phyloP scores from a whole-genome alignment of 2,888 invertebrate species.

The Selenia dentaria region DNA sequence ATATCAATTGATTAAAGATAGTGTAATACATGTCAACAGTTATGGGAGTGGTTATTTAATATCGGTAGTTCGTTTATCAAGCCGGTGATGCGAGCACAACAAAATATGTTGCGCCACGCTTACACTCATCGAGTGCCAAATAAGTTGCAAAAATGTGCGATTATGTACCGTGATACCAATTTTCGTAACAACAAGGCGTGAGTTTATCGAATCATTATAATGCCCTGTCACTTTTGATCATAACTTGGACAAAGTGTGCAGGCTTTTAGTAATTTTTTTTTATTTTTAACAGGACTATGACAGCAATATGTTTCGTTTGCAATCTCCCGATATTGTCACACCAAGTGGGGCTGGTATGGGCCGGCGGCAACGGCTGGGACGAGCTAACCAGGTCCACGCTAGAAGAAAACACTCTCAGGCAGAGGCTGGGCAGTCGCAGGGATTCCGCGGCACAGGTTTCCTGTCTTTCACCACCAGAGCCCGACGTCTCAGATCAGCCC shows the following conservation, averaged over 20 bases:
- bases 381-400: conserved; percentile 93
- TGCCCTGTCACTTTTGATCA: conserved; percentile 5
- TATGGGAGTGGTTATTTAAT: conserved; percentile 78
- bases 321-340: conserved; percentile 97
- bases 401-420: conserved; percentile 93
- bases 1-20: conserved; percentile 66
- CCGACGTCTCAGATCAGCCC: conserved; percentile 86
- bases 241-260: conserved; percentile 1
- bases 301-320: conserved; percentile 98
- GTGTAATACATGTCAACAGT: conserved; percentile 62
- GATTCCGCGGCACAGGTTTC: conserved; percentile 97
- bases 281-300: conserved; percentile 91
- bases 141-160: conserved; percentile 42
- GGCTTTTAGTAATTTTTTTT: conserved; percentile 28
- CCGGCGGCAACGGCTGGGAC: conserved; percentile 97
- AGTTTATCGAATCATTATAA: conserved; percentile 44
- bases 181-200: conserved; percentile 77
- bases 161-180: conserved; percentile 65
- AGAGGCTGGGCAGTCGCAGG: conserved; percentile 92
- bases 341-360: conserved; percentile 97
- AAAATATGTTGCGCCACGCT: conserved; percentile 66
- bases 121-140: conserved; percentile 51
- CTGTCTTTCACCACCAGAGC: conserved; percentile 92
- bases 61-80: conserved; percentile 73
- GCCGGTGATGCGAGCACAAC: conserved; percentile 70